Conservation (phyloP, 64 coral and sea anemone species). For the Pocillopora verrucosa region DNA sequence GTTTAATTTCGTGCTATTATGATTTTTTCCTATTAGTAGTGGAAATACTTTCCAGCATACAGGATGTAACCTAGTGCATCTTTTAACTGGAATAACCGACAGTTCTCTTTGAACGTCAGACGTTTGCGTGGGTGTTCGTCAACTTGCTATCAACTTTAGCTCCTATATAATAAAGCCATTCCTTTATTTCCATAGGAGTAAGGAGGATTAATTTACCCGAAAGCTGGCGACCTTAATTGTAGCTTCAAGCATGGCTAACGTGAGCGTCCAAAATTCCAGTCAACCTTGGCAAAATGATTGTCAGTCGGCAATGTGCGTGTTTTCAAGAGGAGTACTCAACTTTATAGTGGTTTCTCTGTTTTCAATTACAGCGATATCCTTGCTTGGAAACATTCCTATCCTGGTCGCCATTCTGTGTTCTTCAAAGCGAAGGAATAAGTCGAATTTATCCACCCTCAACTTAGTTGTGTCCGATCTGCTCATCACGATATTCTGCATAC, state of each 20-base stretch:
- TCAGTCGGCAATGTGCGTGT: background rate
- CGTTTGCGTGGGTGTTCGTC: background rate
- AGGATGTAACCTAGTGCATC: background rate
- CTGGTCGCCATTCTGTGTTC: slow-evolving; percentile 16
- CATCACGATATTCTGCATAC: slow-evolving; percentile 55
- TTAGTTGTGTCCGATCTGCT: slow-evolving; percentile 65
- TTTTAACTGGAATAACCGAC: background rate
- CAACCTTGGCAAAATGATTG: background rate
- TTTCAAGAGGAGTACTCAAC: slow-evolving; percentile 7
- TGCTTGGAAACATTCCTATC: slow-evolving; percentile 29
- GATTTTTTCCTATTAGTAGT: background rate
- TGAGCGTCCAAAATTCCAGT: background rate
- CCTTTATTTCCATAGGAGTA: background rate
- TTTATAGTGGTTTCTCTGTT: slow-evolving; percentile 33
- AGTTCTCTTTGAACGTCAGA: background rate
- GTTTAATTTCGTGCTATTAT: background rate
- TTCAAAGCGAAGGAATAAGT: slow-evolving; percentile 6
- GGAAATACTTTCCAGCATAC: background rate
- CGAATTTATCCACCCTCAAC: slow-evolving; percentile 57
- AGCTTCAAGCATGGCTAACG: background rate
- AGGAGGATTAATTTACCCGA: background rate
- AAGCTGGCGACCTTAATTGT: background rate
- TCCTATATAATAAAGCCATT: background rate
- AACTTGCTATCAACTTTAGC: background rate
- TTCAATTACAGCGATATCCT: slow-evolving; percentile 21